These are phyloP conservation scores for Dione vanillae DNA, from an alignment of 2,888 invertebrate genomes.

Conservation along the genomic window DNA sequence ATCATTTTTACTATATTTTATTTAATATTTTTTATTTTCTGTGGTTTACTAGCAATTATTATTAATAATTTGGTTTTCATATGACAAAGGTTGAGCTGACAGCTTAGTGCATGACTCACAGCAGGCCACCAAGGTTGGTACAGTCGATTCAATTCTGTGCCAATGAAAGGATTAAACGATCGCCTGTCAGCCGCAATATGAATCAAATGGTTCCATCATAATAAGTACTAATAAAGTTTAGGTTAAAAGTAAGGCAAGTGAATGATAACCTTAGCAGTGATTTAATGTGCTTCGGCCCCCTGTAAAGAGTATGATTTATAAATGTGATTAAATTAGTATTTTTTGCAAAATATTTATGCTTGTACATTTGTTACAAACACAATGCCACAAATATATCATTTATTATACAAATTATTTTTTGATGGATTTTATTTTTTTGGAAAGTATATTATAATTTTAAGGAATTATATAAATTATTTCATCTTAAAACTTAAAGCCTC, in stretches of 20 bases:
- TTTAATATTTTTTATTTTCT: no score
- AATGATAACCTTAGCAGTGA: constrained; percentile 40
- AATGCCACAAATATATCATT: no score
- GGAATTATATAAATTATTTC: no score
- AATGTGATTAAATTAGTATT: constrained; percentile 1
- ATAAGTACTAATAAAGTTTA: constrained; percentile 48
- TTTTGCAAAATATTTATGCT: background rate
- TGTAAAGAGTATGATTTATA: constrained; percentile 25
- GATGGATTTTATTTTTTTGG: no score
- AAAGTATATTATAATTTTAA: no score
- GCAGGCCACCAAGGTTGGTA: constrained; percentile 64
- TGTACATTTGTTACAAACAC: background rate
- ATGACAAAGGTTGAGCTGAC: constrained; percentile 46
- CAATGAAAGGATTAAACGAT: constrained; percentile 71
- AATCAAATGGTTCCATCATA: constrained; percentile 71
- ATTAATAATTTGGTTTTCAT: constrained; percentile 15
- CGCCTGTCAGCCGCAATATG: constrained; percentile 68
- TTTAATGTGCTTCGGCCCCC: constrained; percentile 34
- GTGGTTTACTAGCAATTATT: background rate
- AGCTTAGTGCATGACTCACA: constrained; percentile 49
- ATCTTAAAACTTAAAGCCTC: no score
- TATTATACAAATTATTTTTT: no score
- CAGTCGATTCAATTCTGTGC: constrained; percentile 57
- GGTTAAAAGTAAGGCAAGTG: constrained; percentile 40
- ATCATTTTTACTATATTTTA: no score